Base-by-base conservation (phyloP, 1,140 invertebrate species). In the Muscidifurax raptorellus region DNA sequence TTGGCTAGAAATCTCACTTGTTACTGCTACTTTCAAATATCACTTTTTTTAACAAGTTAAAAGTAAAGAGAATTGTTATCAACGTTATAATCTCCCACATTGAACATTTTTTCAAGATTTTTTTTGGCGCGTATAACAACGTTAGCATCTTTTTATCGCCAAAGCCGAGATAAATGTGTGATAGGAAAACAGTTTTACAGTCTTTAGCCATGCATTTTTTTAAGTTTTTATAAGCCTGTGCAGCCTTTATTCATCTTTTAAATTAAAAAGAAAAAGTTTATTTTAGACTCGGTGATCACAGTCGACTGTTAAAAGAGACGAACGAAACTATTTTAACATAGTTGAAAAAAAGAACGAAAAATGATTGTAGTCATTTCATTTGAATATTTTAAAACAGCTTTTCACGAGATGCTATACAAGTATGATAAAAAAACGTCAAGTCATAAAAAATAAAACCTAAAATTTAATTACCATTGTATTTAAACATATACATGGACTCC, bases 91-190 rank as follows among this genome's bases (percentile, higher is more conserved):
- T 44, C 9, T 15, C 28, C 25, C 13, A 59, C 40, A 22, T 32
- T 32, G 13, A 44, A 69, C 67, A 47, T 44, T 25, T 81, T 30
- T 85, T 1, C 18, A 64, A 75, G 52, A 71, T 86, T 86, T 81
- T n/a, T 71, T 59, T 59, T 30, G 28, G 28, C n/a, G 32, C 67
- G 30, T 75, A 22, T 64, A 64, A 30, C 7, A 59, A 28, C 27
- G 66, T 82, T 32, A 67, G 28, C 22, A 67, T 47, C 22, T 52
- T 52, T 72, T n/a, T 59, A 12, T 74, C 52, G 69, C 80, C 85
- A 88, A 89, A 88, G 77, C 85, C 81, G 79, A 82, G 69, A 85
- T 81, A 69, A 72, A 86, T 85, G 69, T 82, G 77, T 77, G 74
- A 69, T 69, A 52, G n/a, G 52, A 32, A 82, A 30, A 83, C 76